Evolutionary conservation across 2,113 vertebrate genomes (phyloP).

Genomic region (Pseudonaja textilis): DNA sequence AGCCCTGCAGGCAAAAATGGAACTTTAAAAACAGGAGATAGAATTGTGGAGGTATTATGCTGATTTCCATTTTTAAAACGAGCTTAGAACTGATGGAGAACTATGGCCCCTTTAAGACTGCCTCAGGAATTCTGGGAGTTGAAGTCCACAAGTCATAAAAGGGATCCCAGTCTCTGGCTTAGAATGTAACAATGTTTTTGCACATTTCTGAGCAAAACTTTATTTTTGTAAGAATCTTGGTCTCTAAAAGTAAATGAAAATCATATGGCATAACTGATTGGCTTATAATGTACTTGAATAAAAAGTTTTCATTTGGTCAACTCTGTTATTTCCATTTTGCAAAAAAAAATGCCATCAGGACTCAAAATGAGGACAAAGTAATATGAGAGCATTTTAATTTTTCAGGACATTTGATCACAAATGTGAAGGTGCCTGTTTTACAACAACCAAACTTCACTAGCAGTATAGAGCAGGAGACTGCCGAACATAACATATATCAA

Average conservation of each 20-base stretch:
- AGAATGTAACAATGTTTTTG: background rate
- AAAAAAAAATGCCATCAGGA: background rate
- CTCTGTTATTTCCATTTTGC: background rate
- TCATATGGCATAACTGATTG: background rate
- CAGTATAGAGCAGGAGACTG: background rate
- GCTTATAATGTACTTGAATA: background rate
- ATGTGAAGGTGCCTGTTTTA: background rate
- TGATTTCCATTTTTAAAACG: constrained; percentile 3
- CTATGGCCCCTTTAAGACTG: background rate
- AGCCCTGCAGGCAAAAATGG: constrained; percentile 93
- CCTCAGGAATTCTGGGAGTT: background rate
- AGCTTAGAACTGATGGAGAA: background rate
- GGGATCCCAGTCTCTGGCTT: background rate
- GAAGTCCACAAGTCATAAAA: background rate
- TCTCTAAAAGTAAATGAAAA: background rate
- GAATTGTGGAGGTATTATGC: constrained; percentile 87
- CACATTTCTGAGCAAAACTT: background rate
- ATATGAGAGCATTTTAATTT: background rate
- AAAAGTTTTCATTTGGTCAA: background rate
- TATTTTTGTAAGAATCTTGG: constrained; percentile 5
- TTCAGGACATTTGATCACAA: background rate
- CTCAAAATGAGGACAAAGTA: background rate
- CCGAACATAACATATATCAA: background rate
- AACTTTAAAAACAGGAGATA: constrained; percentile 92
- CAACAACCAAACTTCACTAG: background rate